Evolutionary conservation across 2,113 vertebrate genomes (phyloP), one percentile per base, ranked within the genome.

Genomic region (Carassius gibelio): DNA sequence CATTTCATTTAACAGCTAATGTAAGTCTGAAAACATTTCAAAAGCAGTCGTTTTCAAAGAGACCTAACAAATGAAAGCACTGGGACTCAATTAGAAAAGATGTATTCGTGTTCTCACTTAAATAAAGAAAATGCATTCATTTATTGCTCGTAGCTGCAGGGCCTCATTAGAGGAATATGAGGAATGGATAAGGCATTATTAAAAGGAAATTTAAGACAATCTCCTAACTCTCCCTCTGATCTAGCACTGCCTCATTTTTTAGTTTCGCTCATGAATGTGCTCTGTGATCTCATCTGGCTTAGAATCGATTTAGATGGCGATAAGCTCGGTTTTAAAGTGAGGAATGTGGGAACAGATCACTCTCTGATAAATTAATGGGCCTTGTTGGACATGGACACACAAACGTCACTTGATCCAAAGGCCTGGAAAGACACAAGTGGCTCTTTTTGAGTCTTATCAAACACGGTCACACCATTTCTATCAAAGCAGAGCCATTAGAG

Each of bases 381-480:
- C 79, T 83, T 83, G 64, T 86, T 88, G 86, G 75, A 84, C 77
- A 90, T 82, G 79, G 86, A 92, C 90, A 93, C 90, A 90, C 89
- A 87, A 83, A 89, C 77, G 90, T 90, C 89, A 91, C 89, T 92
- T 93, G 90, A 92, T 92, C 85, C 48, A 83, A 82, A 57, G 83
- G 81, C 89, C 30, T 88, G 78, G 71, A 85, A 83, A 68, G 74
- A 85, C 82, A 92, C 89, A 91, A 91, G 85, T 86, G 84, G 81
- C 91, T 90, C 82, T 85, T 88, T 92, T 92, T 92, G 81, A 92
- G 61, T 88, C 86, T 91, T 85, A 89, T 91, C 88, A 64, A 89
- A 89, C 84, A 86, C 9, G 86, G 89, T 91, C 89, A 91, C 91
- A 91, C 91, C 88, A 89, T 75, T 92, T 90, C 66, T 91, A 85